Base-by-base conservation (phyloP, 2,888 invertebrate species). In the Drosophila neutralis region DNA sequence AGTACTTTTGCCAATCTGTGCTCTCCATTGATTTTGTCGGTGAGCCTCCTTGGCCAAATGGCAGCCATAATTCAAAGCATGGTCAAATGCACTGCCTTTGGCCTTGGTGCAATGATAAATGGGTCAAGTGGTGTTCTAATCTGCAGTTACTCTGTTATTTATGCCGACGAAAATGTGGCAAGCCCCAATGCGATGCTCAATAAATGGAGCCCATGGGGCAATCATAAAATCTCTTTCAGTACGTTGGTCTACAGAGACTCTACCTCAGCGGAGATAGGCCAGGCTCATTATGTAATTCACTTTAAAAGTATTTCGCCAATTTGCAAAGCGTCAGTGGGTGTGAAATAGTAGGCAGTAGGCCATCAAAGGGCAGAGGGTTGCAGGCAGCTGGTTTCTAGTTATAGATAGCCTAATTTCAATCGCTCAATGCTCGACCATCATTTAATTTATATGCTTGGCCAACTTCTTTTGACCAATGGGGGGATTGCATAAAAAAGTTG, bases 371-470 rank as follows among this genome's bases (percentile, higher is more conserved):
- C 11, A 36, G 21, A 42, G 35, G 48, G 29, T 38, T 60, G 57
- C 35, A 24, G 53, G 48, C 27, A 21, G 59, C 11, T 27, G 60
- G 38, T 42, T 51, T 52, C 31, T 24, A 15, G 24, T 42, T 64
- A 38, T 56, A 65, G 69, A 76, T 76, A 62, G 65, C 76, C 81
- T 83, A 86, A 89, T 89, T 85, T 86, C 74, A 79, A 83, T 88
- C 79, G 66, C 64, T 68, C 72, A 71, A 65, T 57, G 66, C 72
- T 73, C 61, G 68, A 64, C 71, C 87, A 74, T 80, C 85, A 84
- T 83, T 89, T 87, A 79, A 87, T 87, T 85, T 87, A 87, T 84
- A 78, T 87, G 89, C 89, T 77, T 84, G 82, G 73, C 66, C 69
- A 81, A 87, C 66, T 75, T 68, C 82, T 75, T 83, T 85, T 78